Evolutionary conservation across 2,888 invertebrate genomes (phyloP), one percentile per base, ranked within the genome.

Genomic region (Cheilosia vernalis): DNA sequence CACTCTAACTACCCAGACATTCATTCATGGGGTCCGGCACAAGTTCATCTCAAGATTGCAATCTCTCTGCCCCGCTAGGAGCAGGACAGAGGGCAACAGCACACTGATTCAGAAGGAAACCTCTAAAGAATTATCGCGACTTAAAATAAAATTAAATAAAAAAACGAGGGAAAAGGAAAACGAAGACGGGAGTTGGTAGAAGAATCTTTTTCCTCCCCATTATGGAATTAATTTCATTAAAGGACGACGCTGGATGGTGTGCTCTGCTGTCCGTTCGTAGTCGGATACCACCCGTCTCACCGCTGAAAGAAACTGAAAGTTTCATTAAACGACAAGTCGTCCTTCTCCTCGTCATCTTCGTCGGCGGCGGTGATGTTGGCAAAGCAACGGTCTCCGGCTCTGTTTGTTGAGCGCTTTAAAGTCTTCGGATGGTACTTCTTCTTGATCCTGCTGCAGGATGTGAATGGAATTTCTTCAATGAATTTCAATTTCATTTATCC

Each of bases 401-500:
- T 66, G 61, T 83, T 73, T 83, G 42, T 69, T 56, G 44, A 76
- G 47, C 64, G 64, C 55, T 78, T 73, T 73, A 83, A 83, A 73
- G 42, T n/a, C 60, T 40, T 17, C 10, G 10, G 37, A 15, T 47
- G 47, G 27, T 40, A 21, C 21, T 49, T 74, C 56, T 58, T 74
- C 56, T 56, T 64, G 15, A 44, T 44, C 47, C 51, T 61, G 53
- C 56, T 79, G 69, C 70, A 67, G 85, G 76, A 80, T 80, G 80
- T 81, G 85, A 85, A 85, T 85, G 72, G 85, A 81, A 85, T 85
- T 76, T 63, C 72, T 77, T 85, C 80, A 81, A 85, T 85, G 80
- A 85, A 85, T 85, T 85, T 85, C 85, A 85, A 85, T 85, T 85
- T 85, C 85, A 81, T 85, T 85, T 81, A 85, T 85, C 85, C 80